Evolutionary conservation across 2,113 vertebrate genomes (phyloP), one percentile per base, ranked within the genome.

Genomic region (Junco hyemalis): DNA sequence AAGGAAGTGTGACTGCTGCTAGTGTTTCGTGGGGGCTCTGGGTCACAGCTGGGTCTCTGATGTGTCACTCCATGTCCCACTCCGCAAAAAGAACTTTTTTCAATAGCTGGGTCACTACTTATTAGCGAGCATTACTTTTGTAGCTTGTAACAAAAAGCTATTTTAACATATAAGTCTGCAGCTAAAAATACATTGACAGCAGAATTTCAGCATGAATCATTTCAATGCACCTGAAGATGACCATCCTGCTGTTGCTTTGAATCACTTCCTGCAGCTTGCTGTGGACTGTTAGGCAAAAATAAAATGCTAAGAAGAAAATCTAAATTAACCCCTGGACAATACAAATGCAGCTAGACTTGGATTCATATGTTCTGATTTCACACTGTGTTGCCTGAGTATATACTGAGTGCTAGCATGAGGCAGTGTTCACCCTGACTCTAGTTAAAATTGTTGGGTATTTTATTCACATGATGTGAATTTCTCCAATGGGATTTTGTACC

Each of bases 151-250:
- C 47, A 11, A 31, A 19, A 2, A 9, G 1, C 9, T 53, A 12
- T 57, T 92, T 86, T 66, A 65, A 57, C 29, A 12, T n/a, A 40
- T 50, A 91, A 90, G 24, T 77, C 33, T 72, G 17, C n/a, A 31
- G 29, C 17, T 69, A 50, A 82, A 80, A 85, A 77, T 40, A 61
- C 48, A 72, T 23, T 72, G 61, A 38, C 45, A 76, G 28, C 12
- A 73, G 29, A 91, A 88, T 77, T 94, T 80, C 68, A 19, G 29
- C 21, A 14, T 28, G 29, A 86, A 47, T 35, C 44, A 35, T 86
- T 94, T 70, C 88, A 93, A 93, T 64, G 50, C 10, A 74, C 63
- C 92, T 81, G 85, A 93, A 94, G 87, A 88, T 64, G 51, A 78
- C 15, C 47, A 48, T 60, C 66, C 81, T 66, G 61, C 71, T 80